Conservation (phyloP, 2,113 vertebrate species). For the Neodon shergylaensis region DNA sequence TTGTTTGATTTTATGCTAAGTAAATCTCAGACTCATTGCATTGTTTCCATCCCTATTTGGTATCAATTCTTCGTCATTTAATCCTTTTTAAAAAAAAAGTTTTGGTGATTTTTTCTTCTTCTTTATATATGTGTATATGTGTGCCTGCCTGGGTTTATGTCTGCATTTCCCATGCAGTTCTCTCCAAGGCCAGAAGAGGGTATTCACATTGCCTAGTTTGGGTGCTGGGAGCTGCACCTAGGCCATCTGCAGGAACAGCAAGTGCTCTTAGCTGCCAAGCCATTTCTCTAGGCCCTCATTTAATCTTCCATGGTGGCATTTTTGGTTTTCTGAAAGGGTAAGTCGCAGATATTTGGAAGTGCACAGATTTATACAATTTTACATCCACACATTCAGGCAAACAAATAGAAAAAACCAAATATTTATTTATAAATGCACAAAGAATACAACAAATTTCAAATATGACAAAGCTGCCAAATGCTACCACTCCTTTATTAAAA, state of each 20-base stretch:
- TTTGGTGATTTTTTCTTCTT: neutral
- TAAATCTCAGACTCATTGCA: neutral
- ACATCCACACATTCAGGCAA: neutral
- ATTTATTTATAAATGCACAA: slow-evolving; percentile 18
- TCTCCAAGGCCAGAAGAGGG: neutral
- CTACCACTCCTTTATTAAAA: neutral
- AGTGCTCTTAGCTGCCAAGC: neutral
- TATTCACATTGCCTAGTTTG: too few relatives aligned
- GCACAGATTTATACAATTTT: neutral
- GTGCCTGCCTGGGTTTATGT: neutral
- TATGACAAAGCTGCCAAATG: neutral
- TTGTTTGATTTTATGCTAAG: slow-evolving; percentile 27
- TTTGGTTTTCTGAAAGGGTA: neutral
- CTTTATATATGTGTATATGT: neutral
- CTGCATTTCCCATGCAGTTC: too few relatives aligned
- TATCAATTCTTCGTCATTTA: slow-evolving; percentile 1
- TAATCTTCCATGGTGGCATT: neutral
- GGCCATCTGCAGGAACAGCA: neutral
- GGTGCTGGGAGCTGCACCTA: neutral
- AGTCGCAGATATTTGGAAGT: slow-evolving; percentile 14
- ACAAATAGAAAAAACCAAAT: neutral
- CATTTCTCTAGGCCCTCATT: neutral
- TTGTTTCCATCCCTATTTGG: neutral
- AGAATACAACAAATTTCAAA: neutral
- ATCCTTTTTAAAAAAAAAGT: neutral